These are phyloP conservation scores for Rhamphomyia laevipes DNA, from an alignment of 2,888 invertebrate genomes.

Conservation along the genomic window DNA sequence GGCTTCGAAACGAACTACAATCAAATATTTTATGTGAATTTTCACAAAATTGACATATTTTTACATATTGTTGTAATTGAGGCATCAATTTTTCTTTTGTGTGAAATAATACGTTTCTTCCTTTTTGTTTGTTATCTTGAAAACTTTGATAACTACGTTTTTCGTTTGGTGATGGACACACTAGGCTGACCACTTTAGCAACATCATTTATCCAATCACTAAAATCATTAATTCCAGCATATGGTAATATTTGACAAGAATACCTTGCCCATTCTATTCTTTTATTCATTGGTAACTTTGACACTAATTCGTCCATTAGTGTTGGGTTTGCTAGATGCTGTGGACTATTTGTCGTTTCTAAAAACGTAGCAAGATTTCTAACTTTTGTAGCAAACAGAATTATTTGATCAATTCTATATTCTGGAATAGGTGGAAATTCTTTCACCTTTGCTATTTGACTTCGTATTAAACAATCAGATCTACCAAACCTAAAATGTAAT, in stretches of 20 bases:
- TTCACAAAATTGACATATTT: neutral
- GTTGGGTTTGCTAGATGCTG: slow-evolving; percentile 14
- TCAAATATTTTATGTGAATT: neutral
- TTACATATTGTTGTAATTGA: neutral
- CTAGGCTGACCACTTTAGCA: slow-evolving; percentile 10
- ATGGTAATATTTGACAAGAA: slow-evolving; percentile 2
- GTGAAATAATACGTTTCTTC: neutral
- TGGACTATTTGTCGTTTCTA: slow-evolving; percentile 7
- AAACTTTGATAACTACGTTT: neutral
- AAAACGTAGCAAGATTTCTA: slow-evolving; percentile 11
- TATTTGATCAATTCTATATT: slow-evolving; percentile 11
- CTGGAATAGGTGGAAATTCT: slow-evolving; percentile 10
- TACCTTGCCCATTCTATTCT: slow-evolving; percentile 8
- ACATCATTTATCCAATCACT: slow-evolving; percentile 12
- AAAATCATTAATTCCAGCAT: slow-evolving; percentile 8
- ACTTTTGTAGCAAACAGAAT: slow-evolving; percentile 13
- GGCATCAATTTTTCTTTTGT: neutral
- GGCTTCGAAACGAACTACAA: neutral
- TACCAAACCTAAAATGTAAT: slow-evolving; percentile 16
- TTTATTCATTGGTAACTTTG: slow-evolving; percentile 13
- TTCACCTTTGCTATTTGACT: slow-evolving; percentile 14
- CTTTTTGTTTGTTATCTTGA: neutral
- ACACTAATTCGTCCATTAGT: slow-evolving; percentile 7
- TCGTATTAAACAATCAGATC: slow-evolving; percentile 14
- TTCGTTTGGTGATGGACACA: slow-evolving; percentile 1